Evolutionary conservation across 1,140 invertebrate genomes (phyloP).

Genomic region (Drosophila setifemur): DNA sequence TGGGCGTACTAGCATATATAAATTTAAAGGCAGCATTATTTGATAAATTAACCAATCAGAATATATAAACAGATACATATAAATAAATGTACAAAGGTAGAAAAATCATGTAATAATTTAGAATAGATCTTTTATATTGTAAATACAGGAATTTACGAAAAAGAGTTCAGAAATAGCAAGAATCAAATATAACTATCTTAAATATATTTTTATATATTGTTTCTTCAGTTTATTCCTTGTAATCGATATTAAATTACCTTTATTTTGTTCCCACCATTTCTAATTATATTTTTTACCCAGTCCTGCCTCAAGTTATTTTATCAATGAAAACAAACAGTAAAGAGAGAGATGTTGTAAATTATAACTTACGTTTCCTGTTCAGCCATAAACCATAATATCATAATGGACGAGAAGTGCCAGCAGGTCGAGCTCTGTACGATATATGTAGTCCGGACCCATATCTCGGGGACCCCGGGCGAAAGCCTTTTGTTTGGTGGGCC

Average conservation of each 20-base stretch:
- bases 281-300: slow-evolving; percentile 12
- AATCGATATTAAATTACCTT: neutral
- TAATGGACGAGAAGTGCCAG: slow-evolving; percentile 40
- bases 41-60: no score
- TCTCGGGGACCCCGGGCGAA: slow-evolving; percentile 2
- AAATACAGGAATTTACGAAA: no score
- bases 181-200: no score
- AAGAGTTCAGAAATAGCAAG: no score
- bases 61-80: no score
- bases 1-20: neutral
- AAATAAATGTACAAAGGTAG: no score
- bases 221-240: no score
- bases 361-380: slow-evolving; percentile 37
- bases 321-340: slow-evolving; percentile 34
- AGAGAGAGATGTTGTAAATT: slow-evolving; percentile 28
- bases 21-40: neutral
- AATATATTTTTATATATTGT: no score
- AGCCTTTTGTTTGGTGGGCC: slow-evolving; percentile 21
- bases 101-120: no score
- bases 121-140: no score
- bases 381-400: slow-evolving; percentile 47
- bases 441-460: neutral
- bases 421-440: slow-evolving; percentile 1
- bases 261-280: neutral
- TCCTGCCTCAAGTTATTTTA: slow-evolving; percentile 50